Evolutionary conservation across 2,888 invertebrate genomes (phyloP), one percentile per base, ranked within the genome.

Genomic region (Aphelenchoides bicaudatus): DNA sequence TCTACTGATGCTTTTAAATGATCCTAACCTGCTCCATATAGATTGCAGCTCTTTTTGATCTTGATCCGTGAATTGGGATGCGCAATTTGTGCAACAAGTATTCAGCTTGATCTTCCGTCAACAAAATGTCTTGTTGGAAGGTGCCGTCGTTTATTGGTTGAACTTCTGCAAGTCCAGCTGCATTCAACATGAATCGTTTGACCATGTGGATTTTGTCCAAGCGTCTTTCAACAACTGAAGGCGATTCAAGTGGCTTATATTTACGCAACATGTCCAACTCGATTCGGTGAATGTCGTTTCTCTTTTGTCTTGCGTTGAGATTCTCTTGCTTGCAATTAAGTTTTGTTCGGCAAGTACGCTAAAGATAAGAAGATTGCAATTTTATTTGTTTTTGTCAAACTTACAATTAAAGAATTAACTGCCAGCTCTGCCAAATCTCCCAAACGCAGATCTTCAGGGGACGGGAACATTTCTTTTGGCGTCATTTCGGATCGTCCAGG

Each of bases 71-170:
- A 47, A 21, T 63, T 61, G 5, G 61, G 38, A 10, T 53, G 23
- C 58, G 21, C 62, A 76, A 53, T 39, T 70, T 65, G 38, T 74
- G 68, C 16, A 77, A 58, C 58, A 77, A 54, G 37, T 63, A 66
- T 23, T 69, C 65, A 2, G 73, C 67, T 52, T 76, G 76, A 16
- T 62, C 49, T 39, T 73, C 71, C 0, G 76, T 76, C 1, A 76
- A 65, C 1, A 76, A 63, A 16, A 74, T 58, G 58, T 76, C 76
- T 5, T 69, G 66, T 43, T 77, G 70, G 48, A 74, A 74, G 1
- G 74, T 71, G 19, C 76, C 76, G 49, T 76, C 72, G 47, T 77
- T 71, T 21, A 61, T 66, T 2, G 76, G 71, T 13, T 65, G 69
- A 21, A 76, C 72, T 72, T 74, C 59, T n/a, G 46, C 65, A 1